Percentiles rank a stretch among this genome's conserved stretches.
Evolutionary conservation across 2,797 vertebrate species (phyloP).

Genomic region (Cossypha niveicapilla): DNA sequence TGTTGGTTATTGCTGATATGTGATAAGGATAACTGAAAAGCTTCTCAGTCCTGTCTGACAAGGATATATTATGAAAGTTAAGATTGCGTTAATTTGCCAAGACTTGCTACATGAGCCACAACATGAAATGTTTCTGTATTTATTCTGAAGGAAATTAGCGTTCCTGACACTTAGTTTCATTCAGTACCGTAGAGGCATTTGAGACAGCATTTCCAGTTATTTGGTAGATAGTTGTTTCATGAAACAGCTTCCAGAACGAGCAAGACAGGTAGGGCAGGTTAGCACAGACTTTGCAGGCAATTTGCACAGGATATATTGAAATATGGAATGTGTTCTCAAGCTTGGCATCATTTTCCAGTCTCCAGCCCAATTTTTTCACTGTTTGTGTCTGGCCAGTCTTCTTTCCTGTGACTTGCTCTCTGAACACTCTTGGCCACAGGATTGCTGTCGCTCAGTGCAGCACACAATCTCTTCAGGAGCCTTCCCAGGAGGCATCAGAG

Average conservation of each 20-base stretch:
- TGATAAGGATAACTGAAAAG: conserved; percentile 13
- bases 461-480: not conserved
- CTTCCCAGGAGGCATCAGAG: not conserved
- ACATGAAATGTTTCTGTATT: not conserved
- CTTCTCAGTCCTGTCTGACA: not conserved
- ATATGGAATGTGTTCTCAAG: not conserved
- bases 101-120: not conserved
- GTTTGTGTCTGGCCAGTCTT: not conserved
- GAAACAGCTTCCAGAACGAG: not conserved
- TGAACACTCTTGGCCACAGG: not conserved
- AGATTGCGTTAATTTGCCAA: conserved; percentile 3
- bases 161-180: not conserved
- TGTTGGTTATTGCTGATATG: not conserved
- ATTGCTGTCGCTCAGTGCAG: not conserved
- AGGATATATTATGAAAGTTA: conserved; percentile 10
- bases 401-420: not conserved
- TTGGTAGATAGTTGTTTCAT: accelerated
- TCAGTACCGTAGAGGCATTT: not conserved
- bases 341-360: not conserved
- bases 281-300: not conserved
- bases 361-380: not conserved
- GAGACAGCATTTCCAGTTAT: not conserved
- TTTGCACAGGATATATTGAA: not conserved
- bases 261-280: not conserved
- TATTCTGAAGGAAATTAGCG: conserved; percentile 3